Evolutionary conservation across 2,113 vertebrate genomes (phyloP), one percentile per base, ranked within the genome.

Genomic region (Entomyzon cyanotis): DNA sequence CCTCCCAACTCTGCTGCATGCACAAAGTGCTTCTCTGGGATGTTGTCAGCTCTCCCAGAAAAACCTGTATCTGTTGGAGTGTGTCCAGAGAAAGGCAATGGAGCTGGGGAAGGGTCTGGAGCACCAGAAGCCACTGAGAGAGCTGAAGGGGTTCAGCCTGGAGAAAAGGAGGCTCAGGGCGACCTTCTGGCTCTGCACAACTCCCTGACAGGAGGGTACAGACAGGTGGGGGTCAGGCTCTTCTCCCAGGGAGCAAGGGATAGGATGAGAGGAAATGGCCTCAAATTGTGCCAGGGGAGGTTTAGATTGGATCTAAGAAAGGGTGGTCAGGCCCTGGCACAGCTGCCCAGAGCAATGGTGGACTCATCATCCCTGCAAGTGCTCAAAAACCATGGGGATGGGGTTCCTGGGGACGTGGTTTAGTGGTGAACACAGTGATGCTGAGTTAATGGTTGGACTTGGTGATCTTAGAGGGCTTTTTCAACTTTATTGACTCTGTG

Each of bases 221-320:
- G 39, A 6, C 0, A 0, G 8, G 27, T 7, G 13, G 3, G 19
- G 18, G 17, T 13, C 0, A 0, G 50, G 27, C 18, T 73, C 31
- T 58, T 31, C 8, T 65, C 15, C 24, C 52, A 37, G 52, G 58
- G 52, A 81, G 33, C 37, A 50, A 42, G 52, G 37, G 44, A 39
- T 37, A 81, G 27, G 44, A 59, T 2, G 7, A 44, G 8, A 52
- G 22, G 15, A 9, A 81, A 37, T 0, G 0, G 44, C 44, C 60
- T 52, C 60, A 52, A 0, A 12, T 0, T 44, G 52, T 0, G 52
- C 44, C 44, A 52, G 44, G 37, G 8, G 15, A 52, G 60, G 37
- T 6, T 58, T 3, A 58, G 31, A 8, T 1, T 52, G 46, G 19
- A 39, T 67, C 20, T 42, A 17, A 35, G 37, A 14, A 39, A 39